Evolutionary conservation across 2,113 vertebrate species (phyloP).

Genomic region (Mohoua ochrocephala): DNA sequence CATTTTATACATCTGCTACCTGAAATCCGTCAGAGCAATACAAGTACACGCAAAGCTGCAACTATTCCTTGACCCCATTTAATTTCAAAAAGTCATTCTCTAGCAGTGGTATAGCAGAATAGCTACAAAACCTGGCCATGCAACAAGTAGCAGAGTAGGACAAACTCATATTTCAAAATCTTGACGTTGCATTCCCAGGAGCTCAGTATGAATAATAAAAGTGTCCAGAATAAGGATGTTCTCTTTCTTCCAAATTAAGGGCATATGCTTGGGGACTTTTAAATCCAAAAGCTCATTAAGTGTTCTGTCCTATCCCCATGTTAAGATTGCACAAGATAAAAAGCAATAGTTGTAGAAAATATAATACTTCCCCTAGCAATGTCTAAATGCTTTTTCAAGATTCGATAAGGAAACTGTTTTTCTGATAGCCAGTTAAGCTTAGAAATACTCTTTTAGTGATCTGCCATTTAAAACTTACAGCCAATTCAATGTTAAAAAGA

Average conservation of each 20-base stretch:
- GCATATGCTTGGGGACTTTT: neutral
- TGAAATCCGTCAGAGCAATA: neutral
- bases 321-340: neutral
- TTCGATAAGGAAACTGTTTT: neutral
- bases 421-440: neutral
- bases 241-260: slow-evolving; percentile 11
- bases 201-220: neutral
- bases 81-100: neutral
- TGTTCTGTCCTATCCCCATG: neutral
- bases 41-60: accelerated
- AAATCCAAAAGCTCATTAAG: slow-evolving; percentile 28
- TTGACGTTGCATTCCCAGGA: neutral
- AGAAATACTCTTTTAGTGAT: neutral
- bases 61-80: neutral
- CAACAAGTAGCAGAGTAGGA: neutral
- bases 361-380: neutral
- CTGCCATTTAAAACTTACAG: neutral
- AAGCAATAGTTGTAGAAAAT: neutral
- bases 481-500: neutral
- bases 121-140: neutral
- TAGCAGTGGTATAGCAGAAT: neutral
- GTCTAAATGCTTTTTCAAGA: neutral
- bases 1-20: neutral
- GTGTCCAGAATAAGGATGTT: neutral
- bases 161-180: neutral